Percentiles rank a stretch among this genome's conserved stretches.
phyloP scores from a whole-genome alignment of 2,888 invertebrate species.

The Tipula unca region DNA sequence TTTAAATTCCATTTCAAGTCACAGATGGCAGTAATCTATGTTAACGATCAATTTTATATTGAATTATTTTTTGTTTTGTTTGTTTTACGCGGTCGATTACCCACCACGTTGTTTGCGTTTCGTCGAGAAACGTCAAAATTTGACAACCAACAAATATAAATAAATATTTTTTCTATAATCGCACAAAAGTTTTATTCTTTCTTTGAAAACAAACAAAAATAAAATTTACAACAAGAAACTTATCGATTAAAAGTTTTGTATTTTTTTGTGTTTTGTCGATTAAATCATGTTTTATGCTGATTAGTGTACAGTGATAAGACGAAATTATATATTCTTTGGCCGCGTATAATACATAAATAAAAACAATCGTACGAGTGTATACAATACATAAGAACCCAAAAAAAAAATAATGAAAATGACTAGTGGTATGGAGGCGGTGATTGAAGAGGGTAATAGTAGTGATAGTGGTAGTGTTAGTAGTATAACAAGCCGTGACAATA shows the following conservation, averaged over 20 bases:
- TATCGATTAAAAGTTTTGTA: background rate
- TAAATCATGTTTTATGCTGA: background rate
- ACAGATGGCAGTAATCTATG: background rate
- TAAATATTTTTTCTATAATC: background rate
- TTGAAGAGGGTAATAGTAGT: background rate
- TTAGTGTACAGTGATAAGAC: background rate
- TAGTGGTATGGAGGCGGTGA: background rate
- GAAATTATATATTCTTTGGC: background rate
- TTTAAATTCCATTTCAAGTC: background rate
- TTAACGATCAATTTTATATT: background rate
- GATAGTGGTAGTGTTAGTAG: background rate
- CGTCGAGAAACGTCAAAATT: background rate
- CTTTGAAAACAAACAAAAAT: background rate
- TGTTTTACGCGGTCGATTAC: background rate
- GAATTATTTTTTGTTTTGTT: background rate
- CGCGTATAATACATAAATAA: background rate
- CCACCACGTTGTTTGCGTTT: background rate
- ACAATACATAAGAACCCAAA: background rate
- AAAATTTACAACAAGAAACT: background rate
- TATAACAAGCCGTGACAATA: background rate
- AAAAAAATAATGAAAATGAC: background rate
- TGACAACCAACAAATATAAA: background rate
- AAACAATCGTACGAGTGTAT: too few relatives aligned
- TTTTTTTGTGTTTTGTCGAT: background rate
- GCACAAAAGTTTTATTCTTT: background rate